Evolutionary conservation across 1,140 invertebrate species (phyloP), one percentile per base, ranked within the genome.

Genomic region (Drosophila nigrodunni): DNA sequence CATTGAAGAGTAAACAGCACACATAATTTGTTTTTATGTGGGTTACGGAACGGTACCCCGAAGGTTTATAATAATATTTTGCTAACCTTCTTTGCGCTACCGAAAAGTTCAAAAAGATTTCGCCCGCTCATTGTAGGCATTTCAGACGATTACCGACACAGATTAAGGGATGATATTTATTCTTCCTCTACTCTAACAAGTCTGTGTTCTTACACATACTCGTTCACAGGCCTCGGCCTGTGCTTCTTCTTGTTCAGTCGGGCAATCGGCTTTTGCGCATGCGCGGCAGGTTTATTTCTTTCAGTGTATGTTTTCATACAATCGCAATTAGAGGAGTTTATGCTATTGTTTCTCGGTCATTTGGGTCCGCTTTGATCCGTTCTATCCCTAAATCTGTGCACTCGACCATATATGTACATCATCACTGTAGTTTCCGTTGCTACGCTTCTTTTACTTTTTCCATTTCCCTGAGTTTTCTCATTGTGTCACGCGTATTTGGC

Each of bases 51-150:
- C 57, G 35, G 18, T 5, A 52, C 49, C 71, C 39, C 50, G 85
- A 74, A 90, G 89, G 90, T 83, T 91, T 91, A 74, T 86, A 91
- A 91, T 89, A 91, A 91, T 91, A 90, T 91, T 91, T 91, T 83
- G 89, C 78, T 91, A 91, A 91, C 89, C 90, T 91, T 82, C 82
- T 91, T 88, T 91, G 80, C 86, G 85, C 74, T 82, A 30, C 75
- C 79, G 77, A 80, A 79, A 89, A 91, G 82, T 87, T 87, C 85
- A 90, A 91, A 91, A 90, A 77, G 89, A 86, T 87, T 88, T 91
- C 85, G 83, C 62, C 83, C 83, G 83, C 74, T 80, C 67, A 54
- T 82, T 80, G 75, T 82, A 70, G 68, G 74, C 71, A 76, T 80
- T 72, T 57, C 80, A 47, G 44, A 30, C 86, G 87, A 90, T 90